Conservation (phyloP, 92 coral and sea anemone genomes). For the Epizoanthus illoricatus region DNA sequence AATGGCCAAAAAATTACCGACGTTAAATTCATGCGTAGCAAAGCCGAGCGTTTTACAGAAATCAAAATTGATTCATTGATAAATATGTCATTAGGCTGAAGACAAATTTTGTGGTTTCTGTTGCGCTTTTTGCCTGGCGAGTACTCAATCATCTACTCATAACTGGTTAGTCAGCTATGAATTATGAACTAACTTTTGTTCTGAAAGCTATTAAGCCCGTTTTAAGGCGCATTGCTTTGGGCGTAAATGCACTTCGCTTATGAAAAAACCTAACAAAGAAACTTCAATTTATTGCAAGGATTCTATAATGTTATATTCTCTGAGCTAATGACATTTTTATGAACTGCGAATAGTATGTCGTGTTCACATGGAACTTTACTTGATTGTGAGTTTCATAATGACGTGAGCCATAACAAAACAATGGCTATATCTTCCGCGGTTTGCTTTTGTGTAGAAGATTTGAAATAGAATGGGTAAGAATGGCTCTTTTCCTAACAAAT, state of each 20-base stretch:
- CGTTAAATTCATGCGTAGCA: not conserved
- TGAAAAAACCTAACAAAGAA: slow-evolving; percentile 1
- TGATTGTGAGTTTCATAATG: slow-evolving; percentile 7
- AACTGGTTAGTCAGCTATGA: slow-evolving; percentile 21
- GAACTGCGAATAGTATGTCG: slow-evolving; percentile 11
- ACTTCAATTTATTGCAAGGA: not conserved
- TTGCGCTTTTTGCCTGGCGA: slow-evolving; percentile 26
- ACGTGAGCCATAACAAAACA: not conserved
- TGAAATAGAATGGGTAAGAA: not conserved
- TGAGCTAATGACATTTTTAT: slow-evolving; percentile 6
- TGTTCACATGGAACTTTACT: not conserved
- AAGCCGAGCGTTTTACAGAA: not conserved
- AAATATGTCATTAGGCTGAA: slow-evolving; percentile 19
- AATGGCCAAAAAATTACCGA: not conserved
- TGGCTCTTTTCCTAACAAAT: not conserved
- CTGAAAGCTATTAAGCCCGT: slow-evolving; percentile 29
- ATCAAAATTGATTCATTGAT: not conserved
- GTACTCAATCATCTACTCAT: slow-evolving; percentile 26
- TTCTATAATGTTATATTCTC: not conserved
- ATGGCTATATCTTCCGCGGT: not conserved
- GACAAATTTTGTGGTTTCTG: slow-evolving; percentile 13
- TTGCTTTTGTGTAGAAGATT: not conserved
- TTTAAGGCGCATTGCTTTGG: slow-evolving; percentile 17
- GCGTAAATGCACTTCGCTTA: slow-evolving; percentile 12
- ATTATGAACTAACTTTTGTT: slow-evolving; percentile 19